Base-by-base conservation (phyloP, 1,140 invertebrate genomes). In the Probaryconus sp. region DNA sequence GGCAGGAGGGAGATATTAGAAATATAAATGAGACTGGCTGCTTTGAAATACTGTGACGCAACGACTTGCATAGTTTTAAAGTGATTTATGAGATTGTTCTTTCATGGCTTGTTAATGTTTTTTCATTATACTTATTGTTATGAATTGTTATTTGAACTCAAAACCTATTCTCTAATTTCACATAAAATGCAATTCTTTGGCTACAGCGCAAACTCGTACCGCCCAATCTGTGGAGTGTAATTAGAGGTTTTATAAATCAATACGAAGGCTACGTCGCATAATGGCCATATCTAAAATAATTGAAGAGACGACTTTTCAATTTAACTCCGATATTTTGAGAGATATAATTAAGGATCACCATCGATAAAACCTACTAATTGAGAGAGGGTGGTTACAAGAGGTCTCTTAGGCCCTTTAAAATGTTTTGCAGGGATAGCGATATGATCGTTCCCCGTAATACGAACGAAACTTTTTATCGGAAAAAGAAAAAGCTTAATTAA, bases 321-420 rank as follows among this genome's bases (percentile, higher is more conserved):
- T 84, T 83, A 83, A 81, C 72, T 80, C 63, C 63, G 76, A 84
- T 84, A 84, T 86, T 85, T 86, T 78, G 77, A 83, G 80, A 78
- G 79, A 83, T 83, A 84, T 83, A 82, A 86, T 84, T 85, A 85
- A 84, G 78, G 70, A 31, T 58, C 21, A 51, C 77, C 67, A 76
- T 75, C 76, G 78, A 76, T 47, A 73, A 79, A 73, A 77, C 61
- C 75, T 77, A 78, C 81, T 85, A 84, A 85, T 83, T 83, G 76
- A 75, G 53, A 72, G 50, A 53, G 69, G 76, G 69, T 61, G 28
- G 47, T 38, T 33, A 0, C 42, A 21, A 55, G 38, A 51, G 45
- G 53, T 50, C 43, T 61, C 43, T 69, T 64, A 69, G 58, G 63
- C 58, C 38, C 56, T 58, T 73, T 74, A 64, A 64, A 60, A 60